These are phyloP conservation scores for Spialia ferax DNA, from an alignment of 2,888 invertebrate species.

Conservation along the genomic window DNA sequence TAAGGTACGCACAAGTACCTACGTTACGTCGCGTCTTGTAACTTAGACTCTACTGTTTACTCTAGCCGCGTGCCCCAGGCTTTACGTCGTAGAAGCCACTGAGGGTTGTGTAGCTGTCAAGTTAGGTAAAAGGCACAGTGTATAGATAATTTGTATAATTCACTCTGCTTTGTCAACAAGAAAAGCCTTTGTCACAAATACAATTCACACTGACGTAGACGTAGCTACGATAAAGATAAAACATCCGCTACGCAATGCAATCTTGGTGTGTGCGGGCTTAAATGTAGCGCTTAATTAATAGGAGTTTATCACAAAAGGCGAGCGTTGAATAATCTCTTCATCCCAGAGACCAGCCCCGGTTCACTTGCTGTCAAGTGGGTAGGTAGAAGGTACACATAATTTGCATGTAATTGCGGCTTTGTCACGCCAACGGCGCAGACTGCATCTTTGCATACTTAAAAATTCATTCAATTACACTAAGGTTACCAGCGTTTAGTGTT, in stretches of 20 bases:
- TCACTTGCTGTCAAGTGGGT: constrained; percentile 66
- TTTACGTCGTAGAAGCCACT: too few relatives aligned
- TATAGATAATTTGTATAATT: background rate
- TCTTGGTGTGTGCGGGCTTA: constrained; percentile 13
- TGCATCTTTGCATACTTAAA: constrained; percentile 82
- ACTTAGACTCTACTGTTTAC: too few relatives aligned
- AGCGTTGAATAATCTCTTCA: constrained; percentile 65
- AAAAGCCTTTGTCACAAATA: background rate
- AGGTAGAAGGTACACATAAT: constrained; percentile 80
- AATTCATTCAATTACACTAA: constrained; percentile 76
- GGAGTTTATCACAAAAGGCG: constrained; percentile 65
- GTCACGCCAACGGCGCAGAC: constrained; percentile 66
- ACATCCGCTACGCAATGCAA: background rate
- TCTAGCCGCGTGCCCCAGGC: too few relatives aligned
- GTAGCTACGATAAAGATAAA: background rate
- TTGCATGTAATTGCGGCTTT: constrained; percentile 83
- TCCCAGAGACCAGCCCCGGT: constrained; percentile 50
- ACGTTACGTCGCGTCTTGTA: too few relatives aligned
- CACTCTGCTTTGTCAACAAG: background rate
- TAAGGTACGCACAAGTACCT: too few relatives aligned
- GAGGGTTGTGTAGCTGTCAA: background rate
- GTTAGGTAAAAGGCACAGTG: background rate
- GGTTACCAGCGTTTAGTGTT: constrained; percentile 20
- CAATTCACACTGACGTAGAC: background rate
- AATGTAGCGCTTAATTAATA: constrained; percentile 64